Evolutionary conservation across 92 coral and sea anemone species (phyloP), one percentile per base, ranked within the genome.

Genomic region (Porites evermanni): DNA sequence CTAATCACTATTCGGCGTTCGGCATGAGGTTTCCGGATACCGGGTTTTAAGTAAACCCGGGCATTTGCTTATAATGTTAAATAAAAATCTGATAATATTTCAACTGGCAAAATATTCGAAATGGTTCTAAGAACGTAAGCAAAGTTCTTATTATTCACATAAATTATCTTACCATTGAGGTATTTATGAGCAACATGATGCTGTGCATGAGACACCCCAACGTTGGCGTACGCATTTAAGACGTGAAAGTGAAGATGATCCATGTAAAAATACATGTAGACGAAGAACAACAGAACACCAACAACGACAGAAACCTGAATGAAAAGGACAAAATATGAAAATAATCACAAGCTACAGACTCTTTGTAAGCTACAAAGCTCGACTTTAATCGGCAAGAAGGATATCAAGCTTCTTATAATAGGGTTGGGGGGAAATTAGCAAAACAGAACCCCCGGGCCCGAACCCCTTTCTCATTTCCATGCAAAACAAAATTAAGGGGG

Each of bases 231-330:
- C 64, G 94, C 99, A 85, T 90, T 95, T 4, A 93, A 86, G n/a
- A 97, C 99, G 71, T 97, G 99, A 80, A 97, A 97, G 60, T 97
- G 99, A 21, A 97, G 98, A 78, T 97, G 93, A 60, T 95, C 99
- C 88, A 97, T 95, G 29, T 87, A 97, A 76, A 86, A 97, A 71
- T 97, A 97, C 99, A 97, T 97, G 84, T 97, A 97, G 72, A 97
- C 56, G 82, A 97, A 97, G 79, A 97, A 97, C 75, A 97, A 80
- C 21, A 97, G 70, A 53, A 97, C 99, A 16, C 95, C 98, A 5
- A 95, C 82, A 12, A 97, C 97, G 44, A 97, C 95, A n/a, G 93
- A 73, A 16, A 97, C 93, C 99, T 97, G 85, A n/a, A 84, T 38
- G 29, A 21, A 14, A 17, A 72, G 53, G 32, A 51, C 11, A 7